A percentile compares a stretch with the other conserved stretches of the same genome.
phyloP scores from a whole-genome alignment of 2,888 invertebrate species.

The Stratiomys singularior region DNA sequence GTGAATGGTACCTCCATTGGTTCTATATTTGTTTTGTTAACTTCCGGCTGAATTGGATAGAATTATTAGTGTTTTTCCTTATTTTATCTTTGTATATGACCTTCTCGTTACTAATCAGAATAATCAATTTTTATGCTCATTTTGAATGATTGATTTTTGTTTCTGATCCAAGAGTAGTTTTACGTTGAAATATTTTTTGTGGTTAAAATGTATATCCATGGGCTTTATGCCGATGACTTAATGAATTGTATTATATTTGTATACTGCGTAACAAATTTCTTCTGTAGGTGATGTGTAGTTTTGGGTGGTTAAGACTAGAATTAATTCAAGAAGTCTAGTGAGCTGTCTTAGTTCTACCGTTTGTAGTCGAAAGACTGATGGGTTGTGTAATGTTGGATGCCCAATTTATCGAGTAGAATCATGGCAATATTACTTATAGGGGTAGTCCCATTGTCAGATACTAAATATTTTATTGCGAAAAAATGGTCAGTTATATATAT shows the following conservation, averaged over 20 bases:
- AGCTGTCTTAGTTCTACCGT: too few relatives aligned
- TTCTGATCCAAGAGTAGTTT: not conserved
- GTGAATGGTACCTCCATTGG: not conserved
- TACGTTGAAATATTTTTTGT: slow-evolving; percentile 1
- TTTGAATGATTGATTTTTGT: not conserved
- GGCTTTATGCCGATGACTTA: not conserved
- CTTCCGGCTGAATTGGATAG: not conserved
- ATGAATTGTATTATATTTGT: not conserved
- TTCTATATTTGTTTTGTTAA: not conserved
- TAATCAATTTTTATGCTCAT: not conserved
- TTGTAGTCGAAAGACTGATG: too few relatives aligned
- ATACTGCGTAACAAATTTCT: slow-evolving; percentile 8
- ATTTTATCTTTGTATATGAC: not conserved
- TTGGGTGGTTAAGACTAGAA: too few relatives aligned
- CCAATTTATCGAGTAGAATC: too few relatives aligned
- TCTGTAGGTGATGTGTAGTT: too few relatives aligned
- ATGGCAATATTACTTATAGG: too few relatives aligned
- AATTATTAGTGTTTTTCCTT: not conserved
- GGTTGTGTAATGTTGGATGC: too few relatives aligned
- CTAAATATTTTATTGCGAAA: too few relatives aligned
- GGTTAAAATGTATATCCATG: not conserved
- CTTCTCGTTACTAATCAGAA: not conserved
- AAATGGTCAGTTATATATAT: too few relatives aligned
- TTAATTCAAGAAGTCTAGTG: too few relatives aligned
- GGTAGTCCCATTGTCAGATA: too few relatives aligned